These are phyloP conservation scores for Coremacera marginata DNA, from an alignment of 2,888 invertebrate species.

Conservation along the genomic window DNA sequence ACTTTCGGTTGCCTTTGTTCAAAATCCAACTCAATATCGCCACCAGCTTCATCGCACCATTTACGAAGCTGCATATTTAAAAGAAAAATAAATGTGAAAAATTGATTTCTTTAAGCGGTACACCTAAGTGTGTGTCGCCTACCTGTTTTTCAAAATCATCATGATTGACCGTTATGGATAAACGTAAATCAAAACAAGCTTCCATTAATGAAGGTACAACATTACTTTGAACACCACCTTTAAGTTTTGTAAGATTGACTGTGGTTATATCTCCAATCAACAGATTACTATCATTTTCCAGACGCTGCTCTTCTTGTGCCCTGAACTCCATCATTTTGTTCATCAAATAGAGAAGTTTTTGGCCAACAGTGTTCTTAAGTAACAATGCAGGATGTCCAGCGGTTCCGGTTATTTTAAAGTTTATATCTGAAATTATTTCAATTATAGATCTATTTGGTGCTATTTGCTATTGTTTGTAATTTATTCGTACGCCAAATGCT, in stretches of 20 bases:
- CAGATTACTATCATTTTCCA: slow-evolving; percentile 70
- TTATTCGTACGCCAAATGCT: slow-evolving; percentile 77
- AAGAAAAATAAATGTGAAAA: background rate
- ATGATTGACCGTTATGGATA: slow-evolving; percentile 73
- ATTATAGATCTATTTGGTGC: too few relatives aligned
- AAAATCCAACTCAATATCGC: slow-evolving; percentile 77
- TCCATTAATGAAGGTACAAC: slow-evolving; percentile 81
- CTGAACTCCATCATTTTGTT: slow-evolving; percentile 78
- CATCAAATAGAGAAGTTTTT: slow-evolving; percentile 76
- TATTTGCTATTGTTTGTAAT: background rate
- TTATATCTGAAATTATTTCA: slow-evolving; percentile 40
- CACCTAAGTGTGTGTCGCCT: slow-evolving; percentile 27
- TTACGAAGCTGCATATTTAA: slow-evolving; percentile 51
- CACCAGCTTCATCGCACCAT: slow-evolving; percentile 81
- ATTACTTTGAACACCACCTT: slow-evolving; percentile 86
- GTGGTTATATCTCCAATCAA: slow-evolving; percentile 80
- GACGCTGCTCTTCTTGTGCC: slow-evolving; percentile 72
- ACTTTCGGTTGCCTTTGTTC: slow-evolving; percentile 75
- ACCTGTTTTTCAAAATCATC: slow-evolving; percentile 75
- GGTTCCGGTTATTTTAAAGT: slow-evolving; percentile 76
- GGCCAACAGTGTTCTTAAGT: slow-evolving; percentile 78
- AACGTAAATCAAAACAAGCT: slow-evolving; percentile 76
- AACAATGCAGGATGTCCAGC: slow-evolving; percentile 86
- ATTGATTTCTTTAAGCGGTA: background rate
- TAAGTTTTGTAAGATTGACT: slow-evolving; percentile 77